Percentiles rank a stretch among this genome's conserved stretches.
These are phyloP conservation scores for Nycteola revayana DNA, from an alignment of 2,888 invertebrate genomes.

Conservation along the genomic window DNA sequence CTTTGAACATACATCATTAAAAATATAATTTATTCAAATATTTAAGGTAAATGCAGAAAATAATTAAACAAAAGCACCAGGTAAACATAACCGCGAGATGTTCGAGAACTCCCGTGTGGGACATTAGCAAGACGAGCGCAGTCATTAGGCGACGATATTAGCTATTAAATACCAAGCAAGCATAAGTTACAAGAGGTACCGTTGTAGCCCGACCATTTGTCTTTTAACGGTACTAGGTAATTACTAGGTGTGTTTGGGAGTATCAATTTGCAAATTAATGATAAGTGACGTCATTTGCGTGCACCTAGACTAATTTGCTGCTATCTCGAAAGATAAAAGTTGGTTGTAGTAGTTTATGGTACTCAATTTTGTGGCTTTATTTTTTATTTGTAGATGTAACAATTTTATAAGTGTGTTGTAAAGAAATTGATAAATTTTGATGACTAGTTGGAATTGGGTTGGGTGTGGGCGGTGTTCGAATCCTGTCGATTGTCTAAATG, in stretches of 20 bases:
- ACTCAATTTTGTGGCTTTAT: too few species aligned
- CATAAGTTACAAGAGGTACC: slow-evolving; percentile 49
- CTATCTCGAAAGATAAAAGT: too few species aligned
- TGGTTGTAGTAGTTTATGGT: too few species aligned
- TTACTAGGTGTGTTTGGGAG: slow-evolving; percentile 15
- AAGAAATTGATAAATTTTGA: too few species aligned
- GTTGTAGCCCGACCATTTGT: slow-evolving; percentile 60
- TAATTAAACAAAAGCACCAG: slow-evolving; percentile 28
- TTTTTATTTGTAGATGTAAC: too few species aligned
- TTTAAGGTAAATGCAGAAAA: background rate
- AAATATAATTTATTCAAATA: too few species aligned
- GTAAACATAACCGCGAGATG: slow-evolving; percentile 30
- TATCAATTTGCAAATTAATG: slow-evolving; percentile 4
- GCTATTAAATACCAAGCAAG: slow-evolving; percentile 71
- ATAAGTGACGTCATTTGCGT: slow-evolving; percentile 4
- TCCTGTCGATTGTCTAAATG: too few species aligned
- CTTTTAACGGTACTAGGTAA: slow-evolving; percentile 47
- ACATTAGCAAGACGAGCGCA: slow-evolving; percentile 76
- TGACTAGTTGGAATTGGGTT: too few species aligned
- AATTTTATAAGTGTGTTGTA: too few species aligned
- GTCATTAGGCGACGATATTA: slow-evolving; percentile 81
- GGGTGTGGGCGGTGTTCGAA: too few species aligned
- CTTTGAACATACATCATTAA: too few species aligned
- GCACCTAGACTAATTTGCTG: too few species aligned
- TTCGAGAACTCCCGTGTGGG: slow-evolving; percentile 59